phyloP scores from a whole-genome alignment of 2,888 invertebrate genomes.

The Apoda limacodes region DNA sequence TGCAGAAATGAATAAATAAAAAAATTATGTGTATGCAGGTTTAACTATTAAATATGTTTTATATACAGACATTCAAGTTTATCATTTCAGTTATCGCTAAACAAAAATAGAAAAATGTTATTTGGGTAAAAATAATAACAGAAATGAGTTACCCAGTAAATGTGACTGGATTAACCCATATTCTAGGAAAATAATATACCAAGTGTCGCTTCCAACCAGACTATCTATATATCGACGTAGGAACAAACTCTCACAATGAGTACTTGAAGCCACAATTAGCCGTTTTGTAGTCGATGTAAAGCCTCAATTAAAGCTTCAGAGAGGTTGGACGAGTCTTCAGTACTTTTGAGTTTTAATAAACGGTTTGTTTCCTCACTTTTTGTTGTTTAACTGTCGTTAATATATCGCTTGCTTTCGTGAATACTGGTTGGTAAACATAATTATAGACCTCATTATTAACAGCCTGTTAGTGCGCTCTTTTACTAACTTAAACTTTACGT shows the following conservation, averaged over 20 bases:
- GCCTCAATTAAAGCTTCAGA: conserved; percentile 57
- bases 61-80: too few species aligned
- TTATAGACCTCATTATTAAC: too few species aligned
- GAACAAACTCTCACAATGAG: conserved; percentile 43
- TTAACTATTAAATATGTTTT: too few species aligned
- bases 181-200: background rate
- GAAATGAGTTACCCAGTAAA: too few species aligned
- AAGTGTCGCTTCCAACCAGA: conserved; percentile 27
- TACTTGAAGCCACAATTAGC: conserved; percentile 60
- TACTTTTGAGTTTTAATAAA: conserved; percentile 40
- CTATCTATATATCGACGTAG: conserved; percentile 18
- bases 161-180: background rate
- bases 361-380: conserved; percentile 32
- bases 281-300: conserved; percentile 57
- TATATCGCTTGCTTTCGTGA: conserved; percentile 1
- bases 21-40: too few species aligned
- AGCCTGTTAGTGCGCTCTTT: too few species aligned
- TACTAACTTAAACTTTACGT: too few species aligned
- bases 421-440: conserved; percentile 3
- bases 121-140: too few species aligned
- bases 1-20: too few species aligned
- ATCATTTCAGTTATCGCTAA: too few species aligned
- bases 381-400: conserved; percentile 34
- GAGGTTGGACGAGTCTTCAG: conserved; percentile 34
- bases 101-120: too few species aligned